Evolutionary conservation across 2,113 vertebrate genomes (phyloP).

Genomic region (Acrocephalus arundinaceus): DNA sequence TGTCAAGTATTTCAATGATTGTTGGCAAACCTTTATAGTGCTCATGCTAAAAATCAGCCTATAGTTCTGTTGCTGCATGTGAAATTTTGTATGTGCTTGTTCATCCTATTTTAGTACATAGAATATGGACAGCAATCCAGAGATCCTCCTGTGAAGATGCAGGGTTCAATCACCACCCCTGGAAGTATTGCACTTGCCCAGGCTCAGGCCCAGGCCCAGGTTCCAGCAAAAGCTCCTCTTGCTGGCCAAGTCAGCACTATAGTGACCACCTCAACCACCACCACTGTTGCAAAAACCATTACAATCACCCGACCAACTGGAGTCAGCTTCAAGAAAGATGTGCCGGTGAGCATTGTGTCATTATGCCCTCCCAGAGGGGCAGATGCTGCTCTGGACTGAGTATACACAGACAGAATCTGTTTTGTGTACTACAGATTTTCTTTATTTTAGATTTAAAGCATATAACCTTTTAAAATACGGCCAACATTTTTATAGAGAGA

Average conservation of each 20-base stretch:
- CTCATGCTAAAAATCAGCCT: not conserved
- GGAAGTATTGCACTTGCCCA: constrained; percentile 91
- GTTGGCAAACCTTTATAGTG: not conserved
- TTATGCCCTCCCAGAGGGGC: not conserved
- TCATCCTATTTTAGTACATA: constrained; percentile 83
- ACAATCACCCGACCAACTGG: constrained; percentile 92
- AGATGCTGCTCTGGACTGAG: not conserved
- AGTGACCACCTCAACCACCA: constrained; percentile 92
- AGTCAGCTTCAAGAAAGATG: constrained; percentile 97
- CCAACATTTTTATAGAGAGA: fast-evolving
- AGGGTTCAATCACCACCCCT: constrained; percentile 96
- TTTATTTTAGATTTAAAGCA: not conserved
- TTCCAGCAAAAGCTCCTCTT: constrained; percentile 87
- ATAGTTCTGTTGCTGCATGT: not conserved
- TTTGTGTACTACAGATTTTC: not conserved
- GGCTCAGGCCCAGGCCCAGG: constrained; percentile 89
- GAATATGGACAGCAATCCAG: constrained; percentile 98
- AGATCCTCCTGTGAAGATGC: constrained; percentile 99
- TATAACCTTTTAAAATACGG: not conserved
- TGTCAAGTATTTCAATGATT: not conserved
- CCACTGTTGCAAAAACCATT: constrained; percentile 92
- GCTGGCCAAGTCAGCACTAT: constrained; percentile 92
- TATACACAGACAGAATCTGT: fast-evolving
- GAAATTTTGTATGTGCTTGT: not conserved
- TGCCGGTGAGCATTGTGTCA: constrained; percentile 84